phyloP scores from a whole-genome alignment of 2,888 invertebrate genomes.

The Cosmia pyralina region DNA sequence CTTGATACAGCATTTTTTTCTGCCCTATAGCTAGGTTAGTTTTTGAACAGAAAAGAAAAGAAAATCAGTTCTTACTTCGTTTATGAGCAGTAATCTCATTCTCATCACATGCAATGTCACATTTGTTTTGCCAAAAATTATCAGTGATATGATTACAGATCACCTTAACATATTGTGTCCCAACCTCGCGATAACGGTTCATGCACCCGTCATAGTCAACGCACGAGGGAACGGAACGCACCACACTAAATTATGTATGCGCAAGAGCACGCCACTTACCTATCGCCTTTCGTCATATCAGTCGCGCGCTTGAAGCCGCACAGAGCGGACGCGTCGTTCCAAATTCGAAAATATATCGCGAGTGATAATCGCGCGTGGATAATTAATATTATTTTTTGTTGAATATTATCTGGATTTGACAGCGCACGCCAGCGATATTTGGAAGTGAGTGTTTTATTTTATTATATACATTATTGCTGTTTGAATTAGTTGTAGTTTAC shows the following conservation, averaged over 20 bases:
- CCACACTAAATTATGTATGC: conserved; percentile 66
- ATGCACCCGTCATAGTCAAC: conserved; percentile 70
- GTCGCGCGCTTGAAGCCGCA: conserved; percentile 67
- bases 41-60: background rate
- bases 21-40: no score
- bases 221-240: conserved; percentile 68
- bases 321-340: conserved; percentile 66
- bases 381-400: conserved; percentile 55
- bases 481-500: conserved; percentile 30
- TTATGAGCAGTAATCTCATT: background rate
- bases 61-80: background rate
- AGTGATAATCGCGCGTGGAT: conserved; percentile 67
- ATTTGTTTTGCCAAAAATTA: conserved; percentile 42
- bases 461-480: conserved; percentile 21
- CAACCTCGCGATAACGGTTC: conserved; percentile 72
- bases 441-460: conserved; percentile 55
- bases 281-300: conserved; percentile 66
- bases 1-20: background rate
- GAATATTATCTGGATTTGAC: conserved; percentile 58
- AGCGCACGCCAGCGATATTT: conserved; percentile 44
- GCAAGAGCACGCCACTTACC: conserved; percentile 67
- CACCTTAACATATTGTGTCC: conserved; percentile 39
- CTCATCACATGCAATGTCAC: conserved; percentile 18
- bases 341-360: conserved; percentile 63
- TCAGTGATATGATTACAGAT: conserved; percentile 33